These are phyloP conservation scores for Cacoxenus indagator DNA, from an alignment of 2,888 invertebrate genomes.

Conservation along the genomic window DNA sequence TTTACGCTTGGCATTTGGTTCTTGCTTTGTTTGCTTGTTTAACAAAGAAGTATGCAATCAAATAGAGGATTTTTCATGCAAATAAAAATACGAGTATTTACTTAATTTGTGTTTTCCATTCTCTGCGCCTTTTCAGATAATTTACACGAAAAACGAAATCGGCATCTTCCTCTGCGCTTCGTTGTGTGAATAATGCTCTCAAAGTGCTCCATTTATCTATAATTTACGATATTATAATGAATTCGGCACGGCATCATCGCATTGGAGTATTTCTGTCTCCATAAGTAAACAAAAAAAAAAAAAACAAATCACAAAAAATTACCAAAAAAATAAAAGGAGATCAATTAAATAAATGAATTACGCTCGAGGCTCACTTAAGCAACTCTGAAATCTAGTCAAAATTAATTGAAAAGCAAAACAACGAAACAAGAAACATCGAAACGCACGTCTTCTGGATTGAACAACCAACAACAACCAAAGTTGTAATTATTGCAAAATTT, in stretches of 20 bases:
- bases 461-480: constrained; percentile 8
- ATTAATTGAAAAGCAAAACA: not conserved
- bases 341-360: constrained; percentile 24
- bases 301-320: too few relatives aligned
- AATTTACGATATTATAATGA: constrained; percentile 65
- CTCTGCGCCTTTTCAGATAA: constrained; percentile 33
- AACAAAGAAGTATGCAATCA: not conserved
- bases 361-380: constrained; percentile 23
- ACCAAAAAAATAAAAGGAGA: too few relatives aligned
- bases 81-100: not conserved
- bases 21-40: not conserved
- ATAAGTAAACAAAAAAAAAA: constrained; percentile 45
- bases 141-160: not conserved
- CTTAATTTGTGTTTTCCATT: constrained; percentile 27
- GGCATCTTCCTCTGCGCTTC: not conserved
- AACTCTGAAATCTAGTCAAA: constrained; percentile 54
- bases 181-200: constrained; percentile 54
- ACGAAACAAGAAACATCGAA: constrained; percentile 1
- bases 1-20: not conserved
- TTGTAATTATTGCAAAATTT: not conserved
- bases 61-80: not conserved
- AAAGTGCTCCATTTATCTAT: constrained; percentile 64
- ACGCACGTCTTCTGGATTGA: not conserved
- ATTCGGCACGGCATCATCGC: constrained; percentile 70
- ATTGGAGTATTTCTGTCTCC: constrained; percentile 71